Percentiles rank a stretch among this genome's conserved stretches.
Conservation (phyloP, 2,888 invertebrate species). For the Chloroclystis v-ata region DNA sequence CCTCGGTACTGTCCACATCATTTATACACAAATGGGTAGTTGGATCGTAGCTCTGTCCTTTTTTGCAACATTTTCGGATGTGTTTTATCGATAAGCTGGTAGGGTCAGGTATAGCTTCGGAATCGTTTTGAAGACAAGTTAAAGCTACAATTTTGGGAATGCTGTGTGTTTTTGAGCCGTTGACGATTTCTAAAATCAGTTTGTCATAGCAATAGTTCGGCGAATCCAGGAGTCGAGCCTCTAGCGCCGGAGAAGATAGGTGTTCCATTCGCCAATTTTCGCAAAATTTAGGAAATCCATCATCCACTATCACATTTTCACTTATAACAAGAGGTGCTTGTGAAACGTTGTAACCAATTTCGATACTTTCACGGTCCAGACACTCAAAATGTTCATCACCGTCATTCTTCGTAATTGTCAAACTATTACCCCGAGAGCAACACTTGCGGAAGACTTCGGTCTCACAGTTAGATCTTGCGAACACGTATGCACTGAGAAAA, state of each 20-base stretch:
- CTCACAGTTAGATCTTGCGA: slow-evolving; percentile 35
- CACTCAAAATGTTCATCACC: slow-evolving; percentile 46
- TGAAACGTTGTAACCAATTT: slow-evolving; percentile 40
- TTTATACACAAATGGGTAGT: slow-evolving; percentile 51
- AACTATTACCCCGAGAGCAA: slow-evolving; percentile 51
- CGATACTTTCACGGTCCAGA: slow-evolving; percentile 40
- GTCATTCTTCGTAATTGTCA: slow-evolving; percentile 42
- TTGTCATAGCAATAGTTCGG: slow-evolving; percentile 54
- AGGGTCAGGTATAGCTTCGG: slow-evolving; percentile 27
- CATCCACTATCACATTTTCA: slow-evolving; percentile 38
- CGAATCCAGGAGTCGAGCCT: slow-evolving; percentile 28
- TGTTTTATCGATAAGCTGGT: slow-evolving; percentile 41
- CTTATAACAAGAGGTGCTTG: slow-evolving; percentile 48
- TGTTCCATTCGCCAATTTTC: slow-evolving; percentile 38
- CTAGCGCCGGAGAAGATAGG: slow-evolving; percentile 32
- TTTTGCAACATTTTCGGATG: slow-evolving; percentile 64
- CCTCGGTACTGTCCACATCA: slow-evolving; percentile 34
- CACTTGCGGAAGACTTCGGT: slow-evolving; percentile 57
- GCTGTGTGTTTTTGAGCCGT: slow-evolving; percentile 44
- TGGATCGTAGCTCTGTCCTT: slow-evolving; percentile 55
- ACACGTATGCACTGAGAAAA: slow-evolving; percentile 41
- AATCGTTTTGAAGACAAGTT: slow-evolving; percentile 45
- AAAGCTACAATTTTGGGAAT: slow-evolving; percentile 57
- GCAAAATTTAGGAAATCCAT: slow-evolving; percentile 53
- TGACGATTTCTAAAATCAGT: slow-evolving; percentile 49